phyloP scores from a whole-genome alignment of 2,797 vertebrate genomes.

The Pangasius mekongensis region DNA sequence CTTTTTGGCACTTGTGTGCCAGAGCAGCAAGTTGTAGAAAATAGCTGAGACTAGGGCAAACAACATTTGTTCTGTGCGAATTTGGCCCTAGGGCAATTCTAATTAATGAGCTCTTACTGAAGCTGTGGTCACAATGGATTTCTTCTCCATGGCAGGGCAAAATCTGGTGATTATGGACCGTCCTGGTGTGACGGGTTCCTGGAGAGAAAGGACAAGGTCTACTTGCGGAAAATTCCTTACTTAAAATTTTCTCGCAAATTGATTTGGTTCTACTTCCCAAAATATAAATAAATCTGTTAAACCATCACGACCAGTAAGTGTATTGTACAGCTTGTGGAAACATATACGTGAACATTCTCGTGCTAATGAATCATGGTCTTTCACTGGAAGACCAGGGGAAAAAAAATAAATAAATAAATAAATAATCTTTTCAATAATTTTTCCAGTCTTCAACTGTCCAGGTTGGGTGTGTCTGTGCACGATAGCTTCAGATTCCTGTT shows the following conservation, averaged over 20 bases:
- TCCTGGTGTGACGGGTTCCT: background rate
- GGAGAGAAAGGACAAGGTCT: too few species aligned
- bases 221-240: too few species aligned
- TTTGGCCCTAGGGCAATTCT: background rate
- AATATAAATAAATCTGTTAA: background rate
- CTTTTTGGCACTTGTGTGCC: background rate
- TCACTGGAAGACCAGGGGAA: too few species aligned
- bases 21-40: background rate
- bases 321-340: background rate
- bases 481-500: too few species aligned
- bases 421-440: too few species aligned
- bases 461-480: too few species aligned
- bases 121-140: background rate
- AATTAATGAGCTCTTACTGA: background rate
- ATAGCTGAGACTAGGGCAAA: background rate
- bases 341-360: background rate
- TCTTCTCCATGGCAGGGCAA: background rate
- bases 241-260: background rate
- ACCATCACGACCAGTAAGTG: background rate
- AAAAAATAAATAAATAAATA: too few species aligned
- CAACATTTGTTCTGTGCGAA: background rate
- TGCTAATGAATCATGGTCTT: background rate
- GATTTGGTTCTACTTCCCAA: background rate
- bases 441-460: too few species aligned
- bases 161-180: background rate